Evolutionary conservation across 2,888 invertebrate species (phyloP).

Genomic region (Punctoribates punctum): DNA sequence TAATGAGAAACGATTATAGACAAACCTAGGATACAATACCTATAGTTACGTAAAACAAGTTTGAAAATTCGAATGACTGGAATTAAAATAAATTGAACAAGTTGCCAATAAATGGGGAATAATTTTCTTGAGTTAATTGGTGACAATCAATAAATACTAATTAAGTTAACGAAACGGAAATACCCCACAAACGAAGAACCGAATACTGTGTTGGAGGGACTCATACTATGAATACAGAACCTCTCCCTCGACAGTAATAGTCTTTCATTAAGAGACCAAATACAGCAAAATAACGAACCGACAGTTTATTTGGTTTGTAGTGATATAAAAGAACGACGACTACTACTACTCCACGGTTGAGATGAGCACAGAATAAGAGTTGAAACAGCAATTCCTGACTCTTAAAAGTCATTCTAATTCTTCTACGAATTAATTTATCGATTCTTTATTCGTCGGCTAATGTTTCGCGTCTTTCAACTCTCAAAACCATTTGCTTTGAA

Average conservation of each 20-base stretch:
- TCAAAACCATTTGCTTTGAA: neutral
- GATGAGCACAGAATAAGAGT: no score
- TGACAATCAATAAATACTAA: constrained; percentile 4
- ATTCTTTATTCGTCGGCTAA: neutral
- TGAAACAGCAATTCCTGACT: neutral
- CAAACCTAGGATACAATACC: no score
- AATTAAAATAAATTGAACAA: neutral
- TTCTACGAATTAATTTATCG: neutral
- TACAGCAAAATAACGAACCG: neutral
- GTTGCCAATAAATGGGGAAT: neutral
- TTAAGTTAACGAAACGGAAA: constrained; percentile 26
- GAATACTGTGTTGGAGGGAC: neutral
- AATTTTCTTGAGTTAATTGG: neutral
- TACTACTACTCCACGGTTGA: neutral
- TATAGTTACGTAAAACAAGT: no score
- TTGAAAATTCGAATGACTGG: no score
- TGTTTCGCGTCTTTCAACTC: neutral
- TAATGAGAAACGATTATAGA: no score
- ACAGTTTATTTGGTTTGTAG: constrained; percentile 23
- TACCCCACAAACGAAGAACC: neutral
- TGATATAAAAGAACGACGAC: neutral
- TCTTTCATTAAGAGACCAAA: constrained; percentile 24
- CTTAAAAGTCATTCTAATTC: constrained; percentile 2
- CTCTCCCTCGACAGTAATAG: constrained; percentile 12
- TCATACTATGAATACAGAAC: neutral